These are phyloP conservation scores for Hoplodrina blanda DNA, from an alignment of 2,888 invertebrate genomes.

Conservation along the genomic window DNA sequence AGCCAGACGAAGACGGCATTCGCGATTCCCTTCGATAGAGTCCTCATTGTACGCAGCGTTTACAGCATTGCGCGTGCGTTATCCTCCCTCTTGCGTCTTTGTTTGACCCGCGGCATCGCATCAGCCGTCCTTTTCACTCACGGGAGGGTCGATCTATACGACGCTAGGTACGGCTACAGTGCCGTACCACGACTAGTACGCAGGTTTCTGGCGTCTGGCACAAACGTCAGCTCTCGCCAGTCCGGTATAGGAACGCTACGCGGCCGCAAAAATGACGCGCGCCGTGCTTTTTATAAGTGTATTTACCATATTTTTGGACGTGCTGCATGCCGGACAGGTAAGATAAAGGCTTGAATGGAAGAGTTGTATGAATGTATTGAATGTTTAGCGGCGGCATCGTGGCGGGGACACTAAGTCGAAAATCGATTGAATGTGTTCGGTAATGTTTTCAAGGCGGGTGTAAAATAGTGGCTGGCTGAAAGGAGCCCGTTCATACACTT, in stretches of 20 bases:
- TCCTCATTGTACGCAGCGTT: constrained; percentile 84
- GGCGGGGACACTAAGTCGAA: constrained; percentile 76
- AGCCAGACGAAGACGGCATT: constrained; percentile 87
- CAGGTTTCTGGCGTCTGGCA: constrained; percentile 86
- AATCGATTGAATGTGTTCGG: constrained; percentile 87
- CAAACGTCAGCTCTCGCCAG: constrained; percentile 81
- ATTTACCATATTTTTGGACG: constrained; percentile 91
- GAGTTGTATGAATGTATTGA: constrained; percentile 54
- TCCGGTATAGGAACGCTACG: constrained; percentile 80
- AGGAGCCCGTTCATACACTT: constrained; percentile 75
- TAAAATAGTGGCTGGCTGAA: constrained; percentile 84
- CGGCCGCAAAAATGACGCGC: constrained; percentile 91
- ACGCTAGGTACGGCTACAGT: constrained; percentile 88
- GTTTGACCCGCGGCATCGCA: constrained; percentile 64
- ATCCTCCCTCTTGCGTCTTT: constrained; percentile 79
- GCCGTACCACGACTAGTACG: constrained; percentile 86
- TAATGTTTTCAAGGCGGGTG: constrained; percentile 87
- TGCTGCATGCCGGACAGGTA: constrained; percentile 91
- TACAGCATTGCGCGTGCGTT: constrained; percentile 87
- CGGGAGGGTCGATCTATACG: constrained; percentile 89
- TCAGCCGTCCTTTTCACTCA: constrained; percentile 77
- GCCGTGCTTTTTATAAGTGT: constrained; percentile 91
- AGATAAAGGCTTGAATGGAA: constrained; percentile 69
- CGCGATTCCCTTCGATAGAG: constrained; percentile 84
- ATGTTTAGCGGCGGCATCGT: constrained; percentile 47